Evolutionary conservation across 2,797 vertebrate genomes (phyloP), one percentile per base, ranked within the genome.

Genomic region (Poecilia wingei): DNA sequence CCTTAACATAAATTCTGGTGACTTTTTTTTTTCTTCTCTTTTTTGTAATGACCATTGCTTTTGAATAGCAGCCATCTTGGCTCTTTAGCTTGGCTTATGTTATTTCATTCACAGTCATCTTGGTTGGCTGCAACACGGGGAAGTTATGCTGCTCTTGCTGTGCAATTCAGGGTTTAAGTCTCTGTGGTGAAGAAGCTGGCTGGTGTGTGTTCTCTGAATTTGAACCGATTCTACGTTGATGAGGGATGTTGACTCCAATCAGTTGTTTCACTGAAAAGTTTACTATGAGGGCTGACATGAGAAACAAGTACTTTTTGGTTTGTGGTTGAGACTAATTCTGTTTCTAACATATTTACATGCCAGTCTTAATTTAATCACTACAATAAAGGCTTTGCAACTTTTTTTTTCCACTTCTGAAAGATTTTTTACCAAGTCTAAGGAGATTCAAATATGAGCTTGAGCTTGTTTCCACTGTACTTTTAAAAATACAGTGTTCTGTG

Each of bases 41-140:
- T 57, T 79, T 72, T 78, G 43, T 66, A 74, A 76, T 80, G 49
- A 76, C 79, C 53, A 46, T 70, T 36, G 45, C 73, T 75, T 86
- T 86, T 89, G 85, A 92, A 85, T 71, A 10, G 31, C n/a, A 2
- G 86, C 88, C 91, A 86, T 91, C 45, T 88, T 90, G 79, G 83
- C 84, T 80, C 36, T 36, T 22, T 39, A 61, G 69, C 57, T 1
- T 39, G 71, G 55, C 57, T 64, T 6, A 1, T 25, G 31, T 77
- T 75, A 71, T 89, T 74, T 49, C 79, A 81, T 88, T 81, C 79
- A 16, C 82, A 76, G 77, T 89, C 84, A 79, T 82, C 79, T 81
- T n/a, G 75, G 81, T 74, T 74, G 84, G 79, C 85, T 74, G 4
- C 79, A 75, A 33, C 22, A 77, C 41, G 61, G 53, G 77, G 74